These are phyloP conservation scores for Oscheius onirici DNA, from an alignment of 2,888 invertebrate genomes.

Conservation along the genomic window DNA sequence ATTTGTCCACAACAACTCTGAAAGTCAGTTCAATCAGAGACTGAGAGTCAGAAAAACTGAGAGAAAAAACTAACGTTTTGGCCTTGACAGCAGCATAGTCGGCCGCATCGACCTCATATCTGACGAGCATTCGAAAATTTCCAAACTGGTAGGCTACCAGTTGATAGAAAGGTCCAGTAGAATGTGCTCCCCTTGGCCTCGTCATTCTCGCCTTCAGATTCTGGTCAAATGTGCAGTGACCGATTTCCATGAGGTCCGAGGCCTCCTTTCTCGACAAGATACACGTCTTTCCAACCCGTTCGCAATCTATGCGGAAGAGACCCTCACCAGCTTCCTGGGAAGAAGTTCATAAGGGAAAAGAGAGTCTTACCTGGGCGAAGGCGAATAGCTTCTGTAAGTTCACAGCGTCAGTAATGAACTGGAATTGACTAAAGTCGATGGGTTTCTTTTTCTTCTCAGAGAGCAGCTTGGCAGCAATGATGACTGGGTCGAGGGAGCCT, in stretches of 20 bases:
- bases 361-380: constrained; percentile 61
- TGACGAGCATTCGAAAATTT: constrained; percentile 66
- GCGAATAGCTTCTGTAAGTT: constrained; percentile 72
- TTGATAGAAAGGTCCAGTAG: constrained; percentile 70
- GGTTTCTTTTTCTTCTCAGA: constrained; percentile 66
- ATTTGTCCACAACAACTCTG: constrained; percentile 56
- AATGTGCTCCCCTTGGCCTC: constrained; percentile 63
- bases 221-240: constrained; percentile 65
- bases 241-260: constrained; percentile 69
- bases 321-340: constrained; percentile 69
- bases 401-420: constrained; percentile 71
- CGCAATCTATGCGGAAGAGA: constrained; percentile 71
- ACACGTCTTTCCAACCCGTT: constrained; percentile 71
- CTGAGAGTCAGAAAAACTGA: no score
- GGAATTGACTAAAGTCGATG: constrained; percentile 69
- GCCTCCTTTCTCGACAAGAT: constrained; percentile 69
- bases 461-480: constrained; percentile 65
- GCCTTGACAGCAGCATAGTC: constrained; percentile 68
- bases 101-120: constrained; percentile 70
- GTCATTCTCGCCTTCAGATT: constrained; percentile 66
- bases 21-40: no score
- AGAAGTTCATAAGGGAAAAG: neutral
- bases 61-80: constrained; percentile 48
- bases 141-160: constrained; percentile 69
- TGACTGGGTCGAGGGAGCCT: constrained; percentile 67